These are phyloP conservation scores for Sebastes matsubarae DNA, from an alignment of 2,797 vertebrate species.

Conservation along the genomic window DNA sequence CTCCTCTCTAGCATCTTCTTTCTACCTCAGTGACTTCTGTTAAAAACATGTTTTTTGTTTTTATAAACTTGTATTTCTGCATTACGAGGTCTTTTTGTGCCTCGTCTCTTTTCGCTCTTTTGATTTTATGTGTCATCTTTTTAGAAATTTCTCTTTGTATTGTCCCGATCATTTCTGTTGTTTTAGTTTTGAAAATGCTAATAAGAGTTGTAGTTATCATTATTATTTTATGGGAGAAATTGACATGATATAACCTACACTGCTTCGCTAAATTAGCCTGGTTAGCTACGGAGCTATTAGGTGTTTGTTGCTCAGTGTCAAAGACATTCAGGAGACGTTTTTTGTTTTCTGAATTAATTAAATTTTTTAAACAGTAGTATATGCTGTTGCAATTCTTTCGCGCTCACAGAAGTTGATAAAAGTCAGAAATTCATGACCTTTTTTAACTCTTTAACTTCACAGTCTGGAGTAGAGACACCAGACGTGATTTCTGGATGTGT, in stretches of 20 bases:
- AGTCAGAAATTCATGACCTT: background rate
- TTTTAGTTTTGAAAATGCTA: background rate
- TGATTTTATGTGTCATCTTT: background rate
- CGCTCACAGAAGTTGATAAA: background rate
- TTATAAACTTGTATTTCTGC: background rate
- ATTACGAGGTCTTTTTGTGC: background rate
- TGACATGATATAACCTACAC: background rate
- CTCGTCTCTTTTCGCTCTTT: background rate
- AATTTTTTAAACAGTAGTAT: accelerated
- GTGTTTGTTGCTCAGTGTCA: background rate
- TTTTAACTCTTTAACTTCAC: background rate
- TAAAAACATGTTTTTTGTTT: background rate
- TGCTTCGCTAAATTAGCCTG: background rate
- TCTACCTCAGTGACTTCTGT: background rate
- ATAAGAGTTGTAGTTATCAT: background rate
- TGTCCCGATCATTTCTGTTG: background rate
- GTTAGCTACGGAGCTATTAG: background rate
- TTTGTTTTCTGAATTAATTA: background rate
- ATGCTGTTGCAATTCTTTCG: background rate
- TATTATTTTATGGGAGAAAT: background rate
- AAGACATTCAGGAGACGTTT: no score
- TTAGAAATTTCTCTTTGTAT: background rate
- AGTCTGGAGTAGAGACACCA: background rate
- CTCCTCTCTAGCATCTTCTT: background rate
- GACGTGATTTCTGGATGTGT: slow-evolving; percentile 31